phyloP scores from a whole-genome alignment of 2,797 vertebrate species.

The Dermochelys coriacea region DNA sequence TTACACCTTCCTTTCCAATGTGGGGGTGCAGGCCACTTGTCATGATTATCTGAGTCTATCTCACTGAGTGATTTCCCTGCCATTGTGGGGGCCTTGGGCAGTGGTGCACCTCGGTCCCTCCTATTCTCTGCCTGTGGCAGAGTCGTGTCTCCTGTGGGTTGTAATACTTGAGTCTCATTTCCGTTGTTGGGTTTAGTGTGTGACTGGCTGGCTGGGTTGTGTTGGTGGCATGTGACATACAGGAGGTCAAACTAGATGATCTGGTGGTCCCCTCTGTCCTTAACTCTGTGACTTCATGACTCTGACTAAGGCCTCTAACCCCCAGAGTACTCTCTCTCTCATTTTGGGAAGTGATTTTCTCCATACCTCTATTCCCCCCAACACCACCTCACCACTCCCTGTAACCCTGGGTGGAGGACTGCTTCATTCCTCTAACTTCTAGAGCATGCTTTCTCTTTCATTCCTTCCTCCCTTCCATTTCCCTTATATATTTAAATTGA shows the following conservation, averaged over 20 bases:
- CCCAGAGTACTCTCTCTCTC: not conserved
- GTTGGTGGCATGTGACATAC: not conserved
- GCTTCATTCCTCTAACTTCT: not conserved
- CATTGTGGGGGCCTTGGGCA: not conserved
- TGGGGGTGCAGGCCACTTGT: not conserved
- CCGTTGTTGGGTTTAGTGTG: not conserved
- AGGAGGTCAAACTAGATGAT: not conserved
- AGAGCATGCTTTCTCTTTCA: not conserved
- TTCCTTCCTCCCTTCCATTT: not conserved
- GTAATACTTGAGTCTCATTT: not conserved
- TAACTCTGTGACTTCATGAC: not conserved
- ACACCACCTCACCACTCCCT: not conserved
- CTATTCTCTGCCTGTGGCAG: not conserved
- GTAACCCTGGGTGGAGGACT: not conserved
- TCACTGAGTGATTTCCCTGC: not conserved
- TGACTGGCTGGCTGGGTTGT: not conserved
- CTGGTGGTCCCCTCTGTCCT: not conserved
- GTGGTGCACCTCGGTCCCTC: not conserved
- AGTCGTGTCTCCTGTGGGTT: not conserved
- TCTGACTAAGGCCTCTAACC: accelerated
- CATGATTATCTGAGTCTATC: not conserved
- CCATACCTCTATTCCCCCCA: not conserved
- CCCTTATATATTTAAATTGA: not conserved
- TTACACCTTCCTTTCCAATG: not conserved
- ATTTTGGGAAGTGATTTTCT: not conserved